Conservation (phyloP, 1,140 invertebrate species). For the Drosophila kanapiae region DNA sequence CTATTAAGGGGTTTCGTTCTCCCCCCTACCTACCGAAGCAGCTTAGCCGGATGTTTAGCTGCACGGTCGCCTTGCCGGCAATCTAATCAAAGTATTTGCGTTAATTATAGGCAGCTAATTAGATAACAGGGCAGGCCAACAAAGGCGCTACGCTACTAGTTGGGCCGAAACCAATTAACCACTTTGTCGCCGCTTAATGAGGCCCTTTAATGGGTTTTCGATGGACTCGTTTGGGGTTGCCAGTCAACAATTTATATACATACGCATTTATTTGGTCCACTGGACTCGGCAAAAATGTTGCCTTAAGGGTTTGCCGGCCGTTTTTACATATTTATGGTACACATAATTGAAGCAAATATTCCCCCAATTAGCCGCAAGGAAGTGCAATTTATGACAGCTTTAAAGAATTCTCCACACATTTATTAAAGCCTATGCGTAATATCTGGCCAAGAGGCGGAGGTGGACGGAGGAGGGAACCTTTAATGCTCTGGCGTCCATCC, state of each 20-base stretch:
- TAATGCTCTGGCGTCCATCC: slow-evolving; percentile 9
- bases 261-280: slow-evolving; percentile 21
- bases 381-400: slow-evolving; percentile 12
- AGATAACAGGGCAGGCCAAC: slow-evolving; percentile 21
- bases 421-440: slow-evolving; percentile 15
- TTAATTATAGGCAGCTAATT: slow-evolving; percentile 44
- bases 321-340: slow-evolving; percentile 33
- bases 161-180: slow-evolving; percentile 47
- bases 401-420: not conserved
- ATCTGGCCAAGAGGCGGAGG: not conserved
- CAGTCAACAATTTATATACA: slow-evolving; percentile 5
- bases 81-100: slow-evolving; percentile 48
- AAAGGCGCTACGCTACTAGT: slow-evolving; percentile 2
- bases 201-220: slow-evolving; percentile 43
- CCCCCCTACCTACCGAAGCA: not conserved
- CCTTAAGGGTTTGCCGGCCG: not conserved
- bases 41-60: slow-evolving; percentile 23
- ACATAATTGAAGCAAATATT: not conserved
- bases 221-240: slow-evolving; percentile 17
- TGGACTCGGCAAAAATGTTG: not conserved
- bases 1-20: not conserved
- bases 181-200: slow-evolving; percentile 50
- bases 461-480: slow-evolving; percentile 9
- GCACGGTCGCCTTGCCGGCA: not conserved
- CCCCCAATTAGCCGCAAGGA: slow-evolving; percentile 7